Evolutionary conservation across 2,888 invertebrate species (phyloP).

Genomic region (Cartodere bifasciata): DNA sequence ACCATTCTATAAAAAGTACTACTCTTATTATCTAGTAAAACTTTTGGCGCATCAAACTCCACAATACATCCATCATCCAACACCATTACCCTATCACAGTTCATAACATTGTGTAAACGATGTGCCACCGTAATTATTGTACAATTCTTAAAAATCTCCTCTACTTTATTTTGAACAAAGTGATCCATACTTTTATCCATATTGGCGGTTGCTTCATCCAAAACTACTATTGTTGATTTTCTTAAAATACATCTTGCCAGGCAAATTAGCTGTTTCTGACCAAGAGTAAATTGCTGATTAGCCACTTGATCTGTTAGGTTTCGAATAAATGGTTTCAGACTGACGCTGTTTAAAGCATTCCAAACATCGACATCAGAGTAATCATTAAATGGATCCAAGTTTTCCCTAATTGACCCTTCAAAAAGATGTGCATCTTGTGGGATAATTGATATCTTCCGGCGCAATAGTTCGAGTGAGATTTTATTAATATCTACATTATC

Average conservation of each 20-base stretch:
- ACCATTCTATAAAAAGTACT: conserved; percentile 54
- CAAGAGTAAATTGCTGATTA: conserved; percentile 35
- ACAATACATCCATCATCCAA: conserved; percentile 64
- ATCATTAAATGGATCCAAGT: conserved; percentile 7
- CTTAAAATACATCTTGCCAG: conserved; percentile 41
- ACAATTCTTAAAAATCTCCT: conserved; percentile 38
- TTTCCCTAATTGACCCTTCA: conserved; percentile 8
- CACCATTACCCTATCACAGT: conserved; percentile 69
- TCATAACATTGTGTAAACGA: conserved; percentile 65
- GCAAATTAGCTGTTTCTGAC: conserved; percentile 43
- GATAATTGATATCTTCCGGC: conserved; percentile 8
- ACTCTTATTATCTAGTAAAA: conserved; percentile 43
- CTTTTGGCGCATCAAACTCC: conserved; percentile 66
- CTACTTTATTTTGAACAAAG: conserved; percentile 39
- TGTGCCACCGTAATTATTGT: conserved; percentile 40
- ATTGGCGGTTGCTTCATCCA: conserved; percentile 44
- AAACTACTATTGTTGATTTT: conserved; percentile 36
- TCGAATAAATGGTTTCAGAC: conserved; percentile 7
- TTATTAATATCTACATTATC: conserved; percentile 37
- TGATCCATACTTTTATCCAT: conserved; percentile 39
- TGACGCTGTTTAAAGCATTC: conserved; percentile 7
- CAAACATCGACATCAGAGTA: conserved; percentile 7
- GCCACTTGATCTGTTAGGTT: conserved; percentile 7
- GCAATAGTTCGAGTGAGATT: conserved; percentile 7
- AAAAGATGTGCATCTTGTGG: conserved; percentile 11